These are phyloP conservation scores for Dicentrarchus labrax DNA, from an alignment of 2,113 vertebrate genomes.

Conservation along the genomic window DNA sequence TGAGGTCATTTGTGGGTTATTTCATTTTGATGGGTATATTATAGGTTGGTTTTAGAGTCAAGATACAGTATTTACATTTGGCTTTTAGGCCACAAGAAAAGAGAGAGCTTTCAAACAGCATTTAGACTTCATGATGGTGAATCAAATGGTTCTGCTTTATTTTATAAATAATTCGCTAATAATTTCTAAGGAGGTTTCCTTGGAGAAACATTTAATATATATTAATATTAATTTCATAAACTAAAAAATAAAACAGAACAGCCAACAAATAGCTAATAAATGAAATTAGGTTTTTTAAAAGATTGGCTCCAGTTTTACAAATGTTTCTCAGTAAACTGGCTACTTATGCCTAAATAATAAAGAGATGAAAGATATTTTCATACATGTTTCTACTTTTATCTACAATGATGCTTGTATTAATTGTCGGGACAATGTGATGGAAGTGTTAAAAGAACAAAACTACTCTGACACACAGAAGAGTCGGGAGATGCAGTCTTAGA, in stretches of 20 bases:
- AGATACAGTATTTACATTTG: too few species aligned
- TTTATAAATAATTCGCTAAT: not conserved
- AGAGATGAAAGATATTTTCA: not conserved
- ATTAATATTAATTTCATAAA: too few species aligned
- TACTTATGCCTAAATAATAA: not conserved
- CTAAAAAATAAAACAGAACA: too few species aligned
- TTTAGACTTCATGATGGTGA: not conserved
- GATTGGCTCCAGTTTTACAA: too few species aligned
- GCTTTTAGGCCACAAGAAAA: not conserved
- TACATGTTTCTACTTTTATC: not conserved
- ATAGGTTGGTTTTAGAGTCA: too few species aligned
- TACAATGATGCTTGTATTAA: not conserved
- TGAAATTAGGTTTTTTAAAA: too few species aligned
- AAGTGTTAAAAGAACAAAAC: not conserved
- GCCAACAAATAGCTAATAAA: too few species aligned
- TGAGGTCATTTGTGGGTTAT: too few species aligned
- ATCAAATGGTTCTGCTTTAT: not conserved
- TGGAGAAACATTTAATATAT: too few species aligned
- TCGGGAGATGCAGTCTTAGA: slow-evolving; percentile 79
- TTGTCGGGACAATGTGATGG: not conserved
- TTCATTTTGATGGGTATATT: too few species aligned
- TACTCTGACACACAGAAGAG: slow-evolving; percentile 37
- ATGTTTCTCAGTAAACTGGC: not conserved
- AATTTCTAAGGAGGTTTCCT: too few species aligned
- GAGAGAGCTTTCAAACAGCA: not conserved